These are phyloP conservation scores for Macroramphosus scolopax DNA, from an alignment of 2,797 vertebrate genomes.

Conservation along the genomic window DNA sequence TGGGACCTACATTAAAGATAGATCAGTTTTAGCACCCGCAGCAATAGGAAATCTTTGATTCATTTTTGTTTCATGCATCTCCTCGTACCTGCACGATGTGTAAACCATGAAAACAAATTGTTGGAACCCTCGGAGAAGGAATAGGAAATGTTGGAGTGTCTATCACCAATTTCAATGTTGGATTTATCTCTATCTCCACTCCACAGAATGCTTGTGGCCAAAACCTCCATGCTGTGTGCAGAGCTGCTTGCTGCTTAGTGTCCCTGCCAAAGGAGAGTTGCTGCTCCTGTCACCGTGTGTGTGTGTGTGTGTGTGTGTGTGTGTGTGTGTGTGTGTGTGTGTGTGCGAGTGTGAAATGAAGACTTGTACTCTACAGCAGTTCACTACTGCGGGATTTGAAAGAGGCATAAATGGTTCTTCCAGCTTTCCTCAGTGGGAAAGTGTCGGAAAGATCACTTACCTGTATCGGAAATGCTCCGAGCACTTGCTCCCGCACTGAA, in stretches of 20 bases:
- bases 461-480: conserved; percentile 27
- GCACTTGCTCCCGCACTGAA: conserved; percentile 14
- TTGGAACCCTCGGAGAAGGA: conserved; percentile 47
- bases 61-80: conserved; percentile 34
- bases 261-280: conserved; percentile 62
- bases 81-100: conserved; percentile 26
- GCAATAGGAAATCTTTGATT: conserved; percentile 48
- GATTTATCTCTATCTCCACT: conserved; percentile 58
- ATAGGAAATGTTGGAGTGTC: conserved; percentile 39
- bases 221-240: conserved; percentile 59
- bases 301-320: conserved; percentile 18
- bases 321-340: conserved; percentile 6
- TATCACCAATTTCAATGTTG: conserved; percentile 51
- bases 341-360: conserved; percentile 24
- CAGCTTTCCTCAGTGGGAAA: conserved; percentile 37
- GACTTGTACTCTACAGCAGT: conserved; percentile 45
- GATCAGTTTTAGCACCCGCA: conserved; percentile 27
- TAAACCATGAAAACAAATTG: conserved; percentile 52
- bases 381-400: conserved; percentile 45
- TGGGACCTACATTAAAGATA: conserved; percentile 33
- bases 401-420: conserved; percentile 32
- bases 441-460: conserved; percentile 37
- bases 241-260: conserved; percentile 65
- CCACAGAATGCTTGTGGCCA: conserved; percentile 63
- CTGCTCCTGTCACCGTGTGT: conserved; percentile 36